phyloP scores from a whole-genome alignment of 2,113 vertebrate genomes.

The Puffinus mauretanicus region DNA sequence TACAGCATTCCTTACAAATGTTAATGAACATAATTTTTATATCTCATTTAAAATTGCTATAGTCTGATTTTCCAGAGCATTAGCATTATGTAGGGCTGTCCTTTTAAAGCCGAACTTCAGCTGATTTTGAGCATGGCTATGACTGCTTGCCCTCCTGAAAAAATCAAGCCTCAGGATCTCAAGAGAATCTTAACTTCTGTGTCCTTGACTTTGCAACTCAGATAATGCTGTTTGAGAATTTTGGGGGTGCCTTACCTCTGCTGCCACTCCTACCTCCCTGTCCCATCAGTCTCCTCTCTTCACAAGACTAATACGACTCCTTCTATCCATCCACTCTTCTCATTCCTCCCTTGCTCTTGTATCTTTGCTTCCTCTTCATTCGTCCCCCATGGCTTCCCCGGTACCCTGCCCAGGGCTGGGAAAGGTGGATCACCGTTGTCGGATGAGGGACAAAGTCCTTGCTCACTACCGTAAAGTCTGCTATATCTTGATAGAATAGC shows the following conservation, averaged over 20 bases:
- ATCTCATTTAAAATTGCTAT: conserved; percentile 21
- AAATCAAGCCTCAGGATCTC: not conserved
- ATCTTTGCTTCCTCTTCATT: not conserved
- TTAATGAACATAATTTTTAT: conserved; percentile 55
- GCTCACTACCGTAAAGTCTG: not conserved
- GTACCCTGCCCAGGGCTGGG: not conserved
- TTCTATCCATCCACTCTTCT: not conserved
- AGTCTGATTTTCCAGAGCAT: conserved; percentile 37
- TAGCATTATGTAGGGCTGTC: not conserved
- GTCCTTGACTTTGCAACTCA: not conserved
- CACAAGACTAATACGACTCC: not conserved
- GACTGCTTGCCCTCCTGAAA: not conserved
- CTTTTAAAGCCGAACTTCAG: not conserved
- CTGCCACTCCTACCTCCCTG: not conserved
- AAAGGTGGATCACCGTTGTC: not conserved
- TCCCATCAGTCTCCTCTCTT: not conserved
- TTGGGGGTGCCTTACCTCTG: not conserved
- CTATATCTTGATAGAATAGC: not conserved
- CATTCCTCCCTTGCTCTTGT: not conserved
- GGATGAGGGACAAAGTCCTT: not conserved
- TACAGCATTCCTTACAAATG: conserved; percentile 40
- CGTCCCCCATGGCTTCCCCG: not conserved
- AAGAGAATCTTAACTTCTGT: not conserved
- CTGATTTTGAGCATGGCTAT: not conserved
- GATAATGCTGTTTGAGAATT: not conserved